A percentile compares a stretch with the other conserved stretches of the same genome.
Conservation (phyloP, 2,888 invertebrate species). For the Drosophila rubida region DNA sequence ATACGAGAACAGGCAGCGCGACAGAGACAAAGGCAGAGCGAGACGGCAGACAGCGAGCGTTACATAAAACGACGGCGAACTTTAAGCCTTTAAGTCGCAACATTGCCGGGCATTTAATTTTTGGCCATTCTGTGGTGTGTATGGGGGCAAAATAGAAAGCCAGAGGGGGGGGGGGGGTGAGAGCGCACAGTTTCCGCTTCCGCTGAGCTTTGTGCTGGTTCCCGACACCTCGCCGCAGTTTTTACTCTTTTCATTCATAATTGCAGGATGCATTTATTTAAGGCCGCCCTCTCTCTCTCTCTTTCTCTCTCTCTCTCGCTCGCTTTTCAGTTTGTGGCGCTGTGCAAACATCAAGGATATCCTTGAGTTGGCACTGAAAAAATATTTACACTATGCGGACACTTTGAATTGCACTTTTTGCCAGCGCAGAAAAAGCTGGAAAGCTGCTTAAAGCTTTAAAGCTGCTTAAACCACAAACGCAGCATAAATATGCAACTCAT, state of each 20-base stretch:
- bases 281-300: conserved; percentile 20
- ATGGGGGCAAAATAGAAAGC: no score
- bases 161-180: conserved; percentile 17
- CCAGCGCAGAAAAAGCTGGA: background rate
- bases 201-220: conserved; percentile 48
- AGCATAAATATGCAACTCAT: conserved; percentile 35
- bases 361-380: conserved; percentile 77
- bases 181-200: conserved; percentile 49
- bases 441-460: conserved; percentile 33
- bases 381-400: conserved; percentile 57
- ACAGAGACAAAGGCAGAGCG: conserved; percentile 3
- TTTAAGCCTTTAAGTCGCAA: conserved; percentile 51
- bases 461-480: conserved; percentile 16
- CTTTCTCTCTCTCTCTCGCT: conserved; percentile 5
- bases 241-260: conserved; percentile 67
- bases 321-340: conserved; percentile 15
- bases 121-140: conserved; percentile 21
- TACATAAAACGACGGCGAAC: conserved; percentile 49
- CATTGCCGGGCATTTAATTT: conserved; percentile 48
- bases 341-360: conserved; percentile 75
- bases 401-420: conserved; percentile 43
- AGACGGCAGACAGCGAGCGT: conserved; percentile 2
- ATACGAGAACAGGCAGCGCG: conserved; percentile 29
- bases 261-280: conserved; percentile 76
- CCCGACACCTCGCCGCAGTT: conserved; percentile 49